phyloP scores from a whole-genome alignment of 2,888 invertebrate species.

The Andrena bicolor region DNA sequence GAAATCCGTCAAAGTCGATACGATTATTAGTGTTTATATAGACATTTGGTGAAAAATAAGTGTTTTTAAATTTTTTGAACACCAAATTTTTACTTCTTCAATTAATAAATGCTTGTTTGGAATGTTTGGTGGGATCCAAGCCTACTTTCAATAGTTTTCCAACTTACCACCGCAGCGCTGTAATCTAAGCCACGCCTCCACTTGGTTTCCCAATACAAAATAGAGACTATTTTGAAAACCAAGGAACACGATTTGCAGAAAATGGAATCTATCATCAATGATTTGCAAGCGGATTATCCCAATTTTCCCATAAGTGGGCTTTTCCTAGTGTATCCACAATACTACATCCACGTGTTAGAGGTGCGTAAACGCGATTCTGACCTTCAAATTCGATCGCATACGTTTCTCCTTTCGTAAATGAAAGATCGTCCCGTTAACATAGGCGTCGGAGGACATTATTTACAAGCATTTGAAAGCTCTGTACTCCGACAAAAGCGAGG shows the following conservation, averaged over 20 bases:
- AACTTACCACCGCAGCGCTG: too few relatives aligned
- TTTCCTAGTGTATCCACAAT: conserved; percentile 75
- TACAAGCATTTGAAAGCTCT: conserved; percentile 71
- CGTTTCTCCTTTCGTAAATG: not conserved
- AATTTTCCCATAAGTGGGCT: conserved; percentile 69
- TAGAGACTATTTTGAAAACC: not conserved
- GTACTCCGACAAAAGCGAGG: conserved; percentile 22
- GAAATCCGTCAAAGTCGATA: too few relatives aligned
- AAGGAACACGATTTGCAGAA: conserved; percentile 55
- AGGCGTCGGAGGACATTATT: conserved; percentile 78
- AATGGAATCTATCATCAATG: conserved; percentile 64
- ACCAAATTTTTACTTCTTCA: too few relatives aligned
- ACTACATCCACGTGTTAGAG: conserved; percentile 77
- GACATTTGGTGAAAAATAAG: too few relatives aligned
- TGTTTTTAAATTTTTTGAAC: too few relatives aligned
- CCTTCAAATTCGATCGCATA: not conserved
- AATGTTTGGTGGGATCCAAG: too few relatives aligned
- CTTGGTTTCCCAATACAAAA: too few relatives aligned
- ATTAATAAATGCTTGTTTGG: too few relatives aligned
- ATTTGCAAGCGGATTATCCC: conserved; percentile 66
- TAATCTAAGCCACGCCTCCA: too few relatives aligned
- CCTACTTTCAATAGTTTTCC: too few relatives aligned
- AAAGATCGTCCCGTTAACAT: not conserved
- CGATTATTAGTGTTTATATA: too few relatives aligned
- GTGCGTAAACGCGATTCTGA: conserved; percentile 50